These are phyloP conservation scores for Diorhabda sublineata DNA, from an alignment of 1,140 invertebrate species.

Conservation along the genomic window DNA sequence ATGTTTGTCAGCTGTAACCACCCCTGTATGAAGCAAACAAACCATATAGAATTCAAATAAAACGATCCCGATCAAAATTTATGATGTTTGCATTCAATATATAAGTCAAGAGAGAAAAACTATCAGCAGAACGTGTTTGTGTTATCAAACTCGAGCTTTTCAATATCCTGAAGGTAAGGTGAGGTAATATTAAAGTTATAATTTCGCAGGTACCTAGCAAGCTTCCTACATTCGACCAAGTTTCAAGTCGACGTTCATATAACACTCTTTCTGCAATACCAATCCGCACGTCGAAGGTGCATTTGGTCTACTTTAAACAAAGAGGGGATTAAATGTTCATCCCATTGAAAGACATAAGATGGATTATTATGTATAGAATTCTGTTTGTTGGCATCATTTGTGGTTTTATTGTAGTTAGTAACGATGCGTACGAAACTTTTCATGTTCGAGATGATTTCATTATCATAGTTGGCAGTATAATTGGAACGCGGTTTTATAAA, in stretches of 20 bases:
- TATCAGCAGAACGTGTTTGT: constrained; percentile 21
- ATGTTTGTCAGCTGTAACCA: background rate
- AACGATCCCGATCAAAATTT: constrained; percentile 7
- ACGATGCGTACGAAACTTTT: constrained; percentile 11
- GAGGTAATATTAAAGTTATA: constrained; percentile 24
- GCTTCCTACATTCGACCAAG: constrained; percentile 11
- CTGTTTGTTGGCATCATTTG: constrained; percentile 30
- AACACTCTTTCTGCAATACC: constrained; percentile 4
- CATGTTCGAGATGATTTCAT: constrained; percentile 10
- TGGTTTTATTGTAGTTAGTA: constrained; percentile 22
- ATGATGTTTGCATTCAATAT: constrained; percentile 23
- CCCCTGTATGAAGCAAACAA: background rate
- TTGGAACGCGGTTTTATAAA: constrained; percentile 26
- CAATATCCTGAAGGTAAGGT: constrained; percentile 23
- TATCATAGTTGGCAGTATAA: constrained; percentile 30
- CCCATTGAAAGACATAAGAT: constrained; percentile 36
- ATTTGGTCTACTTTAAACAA: constrained; percentile 25
- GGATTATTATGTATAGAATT: constrained; percentile 32
- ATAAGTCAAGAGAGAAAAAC: constrained; percentile 24
- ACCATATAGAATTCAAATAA: background rate
- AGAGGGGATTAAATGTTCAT: constrained; percentile 39
- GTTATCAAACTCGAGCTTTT: constrained; percentile 21
- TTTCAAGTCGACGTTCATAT: background rate
- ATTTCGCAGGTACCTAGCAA: constrained; percentile 26
- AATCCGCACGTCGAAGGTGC: background rate